Evolutionary conservation across 1,140 invertebrate species (phyloP), one percentile per base, ranked within the genome.

Genomic region (Mamestra configurata): DNA sequence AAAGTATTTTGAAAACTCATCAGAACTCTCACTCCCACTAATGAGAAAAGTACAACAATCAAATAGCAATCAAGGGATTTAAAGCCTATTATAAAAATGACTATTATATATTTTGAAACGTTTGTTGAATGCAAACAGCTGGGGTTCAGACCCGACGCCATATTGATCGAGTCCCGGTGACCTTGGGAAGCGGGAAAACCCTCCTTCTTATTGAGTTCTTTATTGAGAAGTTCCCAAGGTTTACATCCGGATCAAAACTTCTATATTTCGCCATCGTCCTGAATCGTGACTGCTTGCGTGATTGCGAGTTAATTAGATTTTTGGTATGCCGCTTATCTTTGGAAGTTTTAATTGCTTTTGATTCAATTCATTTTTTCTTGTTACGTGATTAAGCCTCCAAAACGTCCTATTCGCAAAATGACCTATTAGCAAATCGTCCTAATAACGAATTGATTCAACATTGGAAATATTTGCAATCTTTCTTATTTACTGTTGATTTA

Each of bases 51-150:
- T 22, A 55, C 20, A 22, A 20, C 51, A 55, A 55, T 24, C 1
- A 55, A 55, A 57, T 27, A 10, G 3, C 11, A 27, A 57, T 57
- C 10, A 57, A 27, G 11, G 5, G 24, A 57, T 27, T 27, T 57
- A 57, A 57, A 46, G 13, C 1, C 13, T 13, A 15, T 55, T 55
- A 24, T 51, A 51, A 2, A 40, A 40, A 31, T 31, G 5, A 3
- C 27, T 31, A 31, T 10, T 46, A 0, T 57, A 27, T 27, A 15
- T 57, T 57, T 20, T 13, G 22, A 13, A 27, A 2, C 55, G 10
- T 18, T 57, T 27, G 55, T 27, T 27, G 55, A 27, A 27, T 27
- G 55, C 22, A 27, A 57, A 57, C 55, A 57, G 55, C 55, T 57
- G 55, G 10, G 55, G 22, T 57, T 27, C 55, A 4, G 24, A 1